A percentile compares a stretch with the other conserved stretches of the same genome.
Evolutionary conservation across 2,113 vertebrate genomes (phyloP).

Genomic region (Pluvianellus socialis): DNA sequence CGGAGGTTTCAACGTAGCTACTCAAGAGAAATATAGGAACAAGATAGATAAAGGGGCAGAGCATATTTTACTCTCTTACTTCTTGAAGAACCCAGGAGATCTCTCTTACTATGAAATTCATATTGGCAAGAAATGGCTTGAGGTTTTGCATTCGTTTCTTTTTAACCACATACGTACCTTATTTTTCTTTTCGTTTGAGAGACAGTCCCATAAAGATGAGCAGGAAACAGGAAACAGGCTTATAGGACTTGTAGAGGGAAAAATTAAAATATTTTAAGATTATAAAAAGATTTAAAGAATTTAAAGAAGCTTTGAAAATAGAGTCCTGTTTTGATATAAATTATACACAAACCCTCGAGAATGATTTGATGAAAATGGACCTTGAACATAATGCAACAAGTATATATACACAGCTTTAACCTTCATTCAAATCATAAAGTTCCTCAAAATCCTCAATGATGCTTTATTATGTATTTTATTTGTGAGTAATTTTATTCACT

Average conservation of each 20-base stretch:
- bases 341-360: background rate
- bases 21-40: background rate
- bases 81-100: background rate
- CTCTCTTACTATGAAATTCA: background rate
- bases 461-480: background rate
- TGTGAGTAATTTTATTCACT: background rate
- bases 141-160: background rate
- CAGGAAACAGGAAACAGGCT: background rate
- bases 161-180: background rate
- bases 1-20: background rate
- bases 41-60: background rate
- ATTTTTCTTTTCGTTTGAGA: background rate
- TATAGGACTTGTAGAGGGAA: background rate
- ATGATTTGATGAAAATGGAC: background rate
- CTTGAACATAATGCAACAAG: background rate
- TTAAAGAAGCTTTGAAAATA: background rate
- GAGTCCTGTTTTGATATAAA: background rate
- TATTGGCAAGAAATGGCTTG: background rate
- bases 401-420: background rate
- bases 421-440: background rate
- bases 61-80: background rate
- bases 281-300: background rate
- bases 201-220: background rate
- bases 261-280: background rate
- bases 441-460: background rate